Percentiles rank a stretch among this genome's conserved stretches.
phyloP scores from a whole-genome alignment of 1,140 invertebrate genomes.

The Luehdorfia chinensis region DNA sequence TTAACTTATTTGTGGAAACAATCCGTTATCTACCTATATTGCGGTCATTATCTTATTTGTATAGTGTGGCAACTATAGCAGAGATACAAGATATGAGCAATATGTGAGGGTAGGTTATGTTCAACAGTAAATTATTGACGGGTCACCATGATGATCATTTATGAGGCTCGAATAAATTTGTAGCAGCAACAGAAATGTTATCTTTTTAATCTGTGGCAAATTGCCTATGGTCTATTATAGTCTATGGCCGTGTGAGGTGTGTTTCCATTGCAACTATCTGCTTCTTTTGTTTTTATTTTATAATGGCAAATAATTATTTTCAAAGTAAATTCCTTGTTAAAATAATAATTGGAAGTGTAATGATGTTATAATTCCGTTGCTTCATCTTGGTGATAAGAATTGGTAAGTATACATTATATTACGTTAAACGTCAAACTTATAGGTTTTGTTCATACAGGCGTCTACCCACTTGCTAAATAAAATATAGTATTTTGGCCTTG shows the following conservation, averaged over 20 bases:
- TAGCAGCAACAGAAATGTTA: too few species aligned
- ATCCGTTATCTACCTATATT: too few species aligned
- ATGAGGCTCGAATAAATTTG: too few species aligned
- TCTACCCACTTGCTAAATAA: conserved; percentile 6
- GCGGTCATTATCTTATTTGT: too few species aligned
- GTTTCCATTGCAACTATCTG: conserved; percentile 31
- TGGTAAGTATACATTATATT: conserved; percentile 17
- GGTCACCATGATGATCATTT: too few species aligned
- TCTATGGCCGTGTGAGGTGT: conserved; percentile 35
- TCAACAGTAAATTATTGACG: too few species aligned
- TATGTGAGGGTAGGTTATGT: too few species aligned
- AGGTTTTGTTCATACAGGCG: conserved; percentile 1
- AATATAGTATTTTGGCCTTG: conserved; percentile 23
- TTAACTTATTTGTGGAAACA: too few species aligned
- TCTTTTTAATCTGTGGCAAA: conserved; percentile 6
- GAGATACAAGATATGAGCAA: too few species aligned
- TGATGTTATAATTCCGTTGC: conserved; percentile 1
- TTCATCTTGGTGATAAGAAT: conserved; percentile 3
- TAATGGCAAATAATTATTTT: conserved; percentile 8
- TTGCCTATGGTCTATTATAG: conserved; percentile 13
- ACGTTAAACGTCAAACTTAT: conserved; percentile 22
- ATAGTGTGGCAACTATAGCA: too few species aligned
- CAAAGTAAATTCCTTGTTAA: conserved; percentile 2
- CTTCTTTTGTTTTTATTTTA: conserved; percentile 41
- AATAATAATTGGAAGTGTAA: conserved; percentile 8